phyloP scores from a whole-genome alignment of 53 echinoderm and acorn worm species.

The Temnopleurus reevesii region DNA sequence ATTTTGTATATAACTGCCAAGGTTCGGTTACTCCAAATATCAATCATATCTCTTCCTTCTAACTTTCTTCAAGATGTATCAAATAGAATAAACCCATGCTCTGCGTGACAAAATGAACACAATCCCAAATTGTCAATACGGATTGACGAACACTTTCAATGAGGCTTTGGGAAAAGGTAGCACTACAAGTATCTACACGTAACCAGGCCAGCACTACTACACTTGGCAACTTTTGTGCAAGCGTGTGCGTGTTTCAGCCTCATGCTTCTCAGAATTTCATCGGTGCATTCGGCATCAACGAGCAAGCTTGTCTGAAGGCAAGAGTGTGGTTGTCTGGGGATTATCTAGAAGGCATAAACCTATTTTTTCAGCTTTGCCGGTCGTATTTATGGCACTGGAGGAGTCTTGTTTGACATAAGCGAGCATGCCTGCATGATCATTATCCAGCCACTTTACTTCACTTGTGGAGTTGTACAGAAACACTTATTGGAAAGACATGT shows the following conservation, averaged over 20 bases:
- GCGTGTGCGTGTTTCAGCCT: not conserved
- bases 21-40: too few relatives aligned
- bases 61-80: too few relatives aligned
- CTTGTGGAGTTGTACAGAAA: not conserved
- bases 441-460: not conserved
- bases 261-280: constrained; percentile 21
- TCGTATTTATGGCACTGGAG: not conserved
- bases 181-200: not conserved
- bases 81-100: too few relatives aligned
- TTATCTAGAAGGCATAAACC: not conserved
- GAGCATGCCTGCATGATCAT: constrained; percentile 17
- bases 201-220: not conserved
- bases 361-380: not conserved
- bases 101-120: not conserved
- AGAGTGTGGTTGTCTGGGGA: not conserved
- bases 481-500: not conserved
- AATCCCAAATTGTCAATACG: not conserved
- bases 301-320: not conserved
- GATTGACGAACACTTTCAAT: not conserved
- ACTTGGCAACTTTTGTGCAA: constrained; percentile 28
- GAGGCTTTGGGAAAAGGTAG: not conserved
- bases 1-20: too few relatives aligned
- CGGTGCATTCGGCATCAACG: not conserved
- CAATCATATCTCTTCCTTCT: too few relatives aligned
- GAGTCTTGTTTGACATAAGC: not conserved